phyloP scores from a whole-genome alignment of 1,140 invertebrate genomes.

The Drosophila malerkotliana region DNA sequence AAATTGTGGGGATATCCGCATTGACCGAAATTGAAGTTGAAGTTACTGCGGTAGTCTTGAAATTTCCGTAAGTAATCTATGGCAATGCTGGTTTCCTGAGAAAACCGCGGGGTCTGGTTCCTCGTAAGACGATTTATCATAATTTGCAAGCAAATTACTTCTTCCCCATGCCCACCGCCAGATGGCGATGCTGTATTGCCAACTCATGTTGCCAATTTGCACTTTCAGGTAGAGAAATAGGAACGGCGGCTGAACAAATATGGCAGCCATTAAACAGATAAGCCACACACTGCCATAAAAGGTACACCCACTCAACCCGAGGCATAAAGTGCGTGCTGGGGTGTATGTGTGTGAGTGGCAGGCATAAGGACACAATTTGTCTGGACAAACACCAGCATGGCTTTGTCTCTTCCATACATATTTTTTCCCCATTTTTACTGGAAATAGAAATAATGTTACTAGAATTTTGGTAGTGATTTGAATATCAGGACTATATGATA shows the following conservation, averaged over 20 bases:
- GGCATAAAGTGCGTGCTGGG: constrained; percentile 2
- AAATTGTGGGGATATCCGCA: constrained; percentile 21
- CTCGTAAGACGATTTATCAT: constrained; percentile 66
- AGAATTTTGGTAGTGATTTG: background rate
- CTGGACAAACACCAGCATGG: constrained; percentile 55
- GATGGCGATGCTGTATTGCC: constrained; percentile 34
- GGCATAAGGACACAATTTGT: constrained; percentile 65
- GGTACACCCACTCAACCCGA: constrained; percentile 6
- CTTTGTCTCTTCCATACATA: constrained; percentile 30
- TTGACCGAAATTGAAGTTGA: constrained; percentile 7
- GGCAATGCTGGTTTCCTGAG: background rate
- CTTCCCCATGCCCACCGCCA: constrained; percentile 22
- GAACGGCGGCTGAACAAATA: constrained; percentile 55
- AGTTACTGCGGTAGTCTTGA: background rate
- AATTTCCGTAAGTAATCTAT: constrained; percentile 6
- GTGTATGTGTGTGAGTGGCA: constrained; percentile 27
- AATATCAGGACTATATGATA: no score
- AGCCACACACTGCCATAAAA: constrained; percentile 41
- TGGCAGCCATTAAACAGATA: constrained; percentile 78
- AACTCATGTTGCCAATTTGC: constrained; percentile 73
- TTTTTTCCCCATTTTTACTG: constrained; percentile 22
- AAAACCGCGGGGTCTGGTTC: constrained; percentile 25
- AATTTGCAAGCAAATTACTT: constrained; percentile 77
- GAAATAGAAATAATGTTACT: background rate
- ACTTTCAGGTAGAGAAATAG: constrained; percentile 26